Percentiles rank a stretch among this genome's conserved stretches.
Conservation (phyloP, 2,113 vertebrate genomes). For the Ranitomeya variabilis region DNA sequence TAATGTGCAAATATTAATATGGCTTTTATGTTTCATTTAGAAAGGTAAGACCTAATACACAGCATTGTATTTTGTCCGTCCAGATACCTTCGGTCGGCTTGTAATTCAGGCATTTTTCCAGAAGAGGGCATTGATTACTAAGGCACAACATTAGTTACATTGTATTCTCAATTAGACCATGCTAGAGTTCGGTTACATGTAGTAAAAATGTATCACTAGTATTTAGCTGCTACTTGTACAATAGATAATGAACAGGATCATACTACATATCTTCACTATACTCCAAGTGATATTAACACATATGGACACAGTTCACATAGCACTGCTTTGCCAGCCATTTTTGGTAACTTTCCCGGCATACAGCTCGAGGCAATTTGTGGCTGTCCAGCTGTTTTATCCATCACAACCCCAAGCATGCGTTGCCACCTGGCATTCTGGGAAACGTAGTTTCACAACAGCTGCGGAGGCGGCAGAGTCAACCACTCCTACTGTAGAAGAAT, state of each 20-base stretch:
- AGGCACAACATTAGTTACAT: slow-evolving; percentile 81
- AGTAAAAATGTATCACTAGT: slow-evolving; percentile 69
- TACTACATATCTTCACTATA: slow-evolving; percentile 67
- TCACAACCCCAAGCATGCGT: slow-evolving; percentile 11
- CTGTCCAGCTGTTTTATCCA: slow-evolving; percentile 1
- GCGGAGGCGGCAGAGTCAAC: slow-evolving; percentile 23
- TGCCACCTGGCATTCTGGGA: slow-evolving; percentile 32
- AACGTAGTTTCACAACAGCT: slow-evolving; percentile 42
- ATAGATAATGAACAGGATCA: slow-evolving; percentile 72
- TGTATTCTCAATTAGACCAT: slow-evolving; percentile 76
- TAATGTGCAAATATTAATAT: slow-evolving; percentile 76
- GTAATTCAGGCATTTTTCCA: slow-evolving; percentile 72
- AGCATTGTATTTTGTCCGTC: slow-evolving; percentile 51
- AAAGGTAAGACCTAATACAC: slow-evolving; percentile 59
- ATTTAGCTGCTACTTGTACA: slow-evolving; percentile 74
- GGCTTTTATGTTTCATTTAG: slow-evolving; percentile 69
- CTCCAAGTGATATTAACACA: slow-evolving; percentile 61
- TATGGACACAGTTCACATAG: slow-evolving; percentile 63
- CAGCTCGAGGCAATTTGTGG: slow-evolving; percentile 7
- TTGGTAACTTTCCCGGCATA: slow-evolving; percentile 68
- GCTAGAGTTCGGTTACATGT: slow-evolving; percentile 73
- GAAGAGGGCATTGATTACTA: slow-evolving; percentile 77
- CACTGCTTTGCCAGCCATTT: slow-evolving; percentile 62
- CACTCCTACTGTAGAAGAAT: slow-evolving; percentile 58
- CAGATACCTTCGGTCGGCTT: slow-evolving; percentile 63